phyloP scores from a whole-genome alignment of 2,113 vertebrate genomes.

The Protobothrops mucrosquamatus region DNA sequence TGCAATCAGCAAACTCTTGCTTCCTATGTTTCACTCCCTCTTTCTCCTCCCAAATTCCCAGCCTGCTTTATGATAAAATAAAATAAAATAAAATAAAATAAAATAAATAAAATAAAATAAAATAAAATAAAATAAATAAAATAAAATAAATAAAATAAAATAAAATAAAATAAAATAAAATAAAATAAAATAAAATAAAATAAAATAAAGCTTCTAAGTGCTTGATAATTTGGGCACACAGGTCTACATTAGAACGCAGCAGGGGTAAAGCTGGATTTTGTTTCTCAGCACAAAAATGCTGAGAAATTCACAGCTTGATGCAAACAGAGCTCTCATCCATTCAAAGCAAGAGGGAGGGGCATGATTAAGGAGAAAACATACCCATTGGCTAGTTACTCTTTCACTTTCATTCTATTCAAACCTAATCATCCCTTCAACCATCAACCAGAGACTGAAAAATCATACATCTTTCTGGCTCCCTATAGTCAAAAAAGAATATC shows the following conservation, averaged over 20 bases:
- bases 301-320: not conserved
- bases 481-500: not conserved
- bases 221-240: not conserved
- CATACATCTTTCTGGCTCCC: not conserved
- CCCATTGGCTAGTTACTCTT: not conserved
- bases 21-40: not conserved
- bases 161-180: not conserved
- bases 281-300: not conserved
- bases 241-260: not conserved
- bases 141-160: not conserved
- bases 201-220: not conserved
- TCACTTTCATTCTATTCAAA: not conserved
- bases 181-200: not conserved
- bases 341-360: not conserved
- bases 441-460: not conserved
- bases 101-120: not conserved
- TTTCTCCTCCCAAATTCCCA: not conserved
- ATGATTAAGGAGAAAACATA: not conserved
- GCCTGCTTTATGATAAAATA: not conserved
- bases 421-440: not conserved
- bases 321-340: not conserved
- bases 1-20: not conserved
- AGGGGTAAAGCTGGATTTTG: not conserved
- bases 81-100: not conserved
- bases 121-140: not conserved